Evolutionary conservation across 1,140 invertebrate species (phyloP), one percentile per base, ranked within the genome.

Genomic region (Lasioglossum albipes): DNA sequence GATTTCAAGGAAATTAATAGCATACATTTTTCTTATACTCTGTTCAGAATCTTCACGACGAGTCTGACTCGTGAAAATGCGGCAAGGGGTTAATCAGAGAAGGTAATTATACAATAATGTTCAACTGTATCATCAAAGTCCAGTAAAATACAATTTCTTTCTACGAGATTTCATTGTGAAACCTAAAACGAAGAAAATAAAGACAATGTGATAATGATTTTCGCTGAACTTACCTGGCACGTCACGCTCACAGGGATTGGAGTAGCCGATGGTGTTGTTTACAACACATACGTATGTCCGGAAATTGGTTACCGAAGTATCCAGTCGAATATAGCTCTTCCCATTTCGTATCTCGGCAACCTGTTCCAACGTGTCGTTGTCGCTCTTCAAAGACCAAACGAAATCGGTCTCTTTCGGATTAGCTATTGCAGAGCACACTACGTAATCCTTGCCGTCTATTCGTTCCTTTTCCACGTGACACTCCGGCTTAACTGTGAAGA

Each of bases 351-450:
- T 94, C 77, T 96, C 95, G 31, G 89, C 84, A 12, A 88, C 70
- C 75, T 91, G 90, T 79, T 91, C 91, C 36, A 96, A 92, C 42
- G 96, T 96, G 89, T 97, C 96, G 89, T 97, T 98, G 87, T 96
- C 95, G 83, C 96, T 96, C 90, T 97, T 96, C 72, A 97, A 94
- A 84, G 95, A 96, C 97, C 97, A 98, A 45, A 93, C 95, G 93
- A 98, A 98, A 69, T 95, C 94, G n/a, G 97, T 96, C 87, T 97
- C 95, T 73, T 94, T 91, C 1, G 97, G 97, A 94, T 98, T 98
- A 41, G 97, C 97, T 61, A 94, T 93, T 2, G 96, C 97, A 45
- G 95, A 96, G 90, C 97, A 98, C 13, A 97, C 95, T 22, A 98
- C 93, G 66, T 96, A 95, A 89, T 96, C 95, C 85, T 95, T 94